Evolutionary conservation across 2,113 vertebrate genomes (phyloP).

Genomic region (Pelodiscus sinensis): DNA sequence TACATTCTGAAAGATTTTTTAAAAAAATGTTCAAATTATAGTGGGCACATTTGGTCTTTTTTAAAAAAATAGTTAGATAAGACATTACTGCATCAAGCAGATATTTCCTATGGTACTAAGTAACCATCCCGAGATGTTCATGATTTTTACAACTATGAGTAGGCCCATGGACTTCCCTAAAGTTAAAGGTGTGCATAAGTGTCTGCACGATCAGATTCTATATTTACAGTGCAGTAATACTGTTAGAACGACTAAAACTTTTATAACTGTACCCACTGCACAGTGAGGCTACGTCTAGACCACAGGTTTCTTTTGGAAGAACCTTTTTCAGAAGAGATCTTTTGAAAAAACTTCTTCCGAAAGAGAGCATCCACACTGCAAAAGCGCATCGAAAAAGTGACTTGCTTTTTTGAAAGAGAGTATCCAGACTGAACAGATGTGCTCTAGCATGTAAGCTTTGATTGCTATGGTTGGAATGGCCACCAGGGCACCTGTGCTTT

Average conservation of each 20-base stretch:
- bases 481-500: no score
- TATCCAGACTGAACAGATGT: no score
- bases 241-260: background rate
- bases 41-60: constrained; percentile 62
- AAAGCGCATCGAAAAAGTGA: no score
- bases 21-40: constrained; percentile 51
- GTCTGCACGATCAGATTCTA: background rate
- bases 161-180: background rate
- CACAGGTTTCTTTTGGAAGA: no score
- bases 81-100: constrained; percentile 58
- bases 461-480: no score
- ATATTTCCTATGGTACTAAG: background rate
- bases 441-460: no score
- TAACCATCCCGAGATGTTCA: constrained; percentile 28
- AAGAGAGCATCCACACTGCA: no score
- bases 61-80: constrained; percentile 66
- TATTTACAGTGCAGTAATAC: background rate
- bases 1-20: constrained; percentile 61
- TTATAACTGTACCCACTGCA: background rate
- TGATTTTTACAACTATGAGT: constrained; percentile 23
- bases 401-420: no score
- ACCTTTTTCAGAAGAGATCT: no score
- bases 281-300: background rate
- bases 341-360: no score
- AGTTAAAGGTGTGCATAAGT: constrained; percentile 38